phyloP scores from a whole-genome alignment of 2,888 invertebrate genomes.

The Leuctra nigra region DNA sequence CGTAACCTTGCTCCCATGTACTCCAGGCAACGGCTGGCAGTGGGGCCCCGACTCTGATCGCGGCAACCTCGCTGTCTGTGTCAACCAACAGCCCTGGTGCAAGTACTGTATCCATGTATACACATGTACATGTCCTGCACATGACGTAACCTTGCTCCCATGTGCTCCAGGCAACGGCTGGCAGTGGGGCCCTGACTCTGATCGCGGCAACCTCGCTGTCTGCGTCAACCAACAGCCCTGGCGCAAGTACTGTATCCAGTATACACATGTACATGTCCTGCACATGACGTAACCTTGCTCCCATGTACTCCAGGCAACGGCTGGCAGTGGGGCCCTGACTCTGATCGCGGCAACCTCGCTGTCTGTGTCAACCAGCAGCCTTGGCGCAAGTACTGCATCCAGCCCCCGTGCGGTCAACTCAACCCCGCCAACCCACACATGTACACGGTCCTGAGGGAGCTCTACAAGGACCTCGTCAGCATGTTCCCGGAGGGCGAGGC shows the following conservation, averaged over 20 bases:
- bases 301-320: too few species aligned
- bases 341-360: conserved; percentile 66
- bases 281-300: too few species aligned
- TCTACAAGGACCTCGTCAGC: conserved; percentile 63
- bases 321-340: conserved; percentile 70
- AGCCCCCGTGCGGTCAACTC: conserved; percentile 81
- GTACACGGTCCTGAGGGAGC: conserved; percentile 56
- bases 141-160: too few species aligned
- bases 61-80: conserved; percentile 72
- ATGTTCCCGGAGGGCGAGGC: conserved; percentile 49
- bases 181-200: conserved; percentile 65
- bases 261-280: conserved; percentile 86
- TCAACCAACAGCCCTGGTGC: conserved; percentile 71
- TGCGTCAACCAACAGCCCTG: conserved; percentile 74
- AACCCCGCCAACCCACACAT: conserved; percentile 69
- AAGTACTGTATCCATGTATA: conserved; percentile 66
- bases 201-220: conserved; percentile 69
- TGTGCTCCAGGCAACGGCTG: conserved; percentile 79
- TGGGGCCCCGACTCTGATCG: conserved; percentile 61
- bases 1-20: too few species aligned
- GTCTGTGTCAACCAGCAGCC: conserved; percentile 71
- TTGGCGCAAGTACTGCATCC: conserved; percentile 66
- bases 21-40: conserved; percentile 80
- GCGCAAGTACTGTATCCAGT: conserved; percentile 67
- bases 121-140: too few species aligned